Percentiles rank a stretch among this genome's conserved stretches.
Conservation (phyloP, 2,113 vertebrate species). For the Pandion haliaetus region DNA sequence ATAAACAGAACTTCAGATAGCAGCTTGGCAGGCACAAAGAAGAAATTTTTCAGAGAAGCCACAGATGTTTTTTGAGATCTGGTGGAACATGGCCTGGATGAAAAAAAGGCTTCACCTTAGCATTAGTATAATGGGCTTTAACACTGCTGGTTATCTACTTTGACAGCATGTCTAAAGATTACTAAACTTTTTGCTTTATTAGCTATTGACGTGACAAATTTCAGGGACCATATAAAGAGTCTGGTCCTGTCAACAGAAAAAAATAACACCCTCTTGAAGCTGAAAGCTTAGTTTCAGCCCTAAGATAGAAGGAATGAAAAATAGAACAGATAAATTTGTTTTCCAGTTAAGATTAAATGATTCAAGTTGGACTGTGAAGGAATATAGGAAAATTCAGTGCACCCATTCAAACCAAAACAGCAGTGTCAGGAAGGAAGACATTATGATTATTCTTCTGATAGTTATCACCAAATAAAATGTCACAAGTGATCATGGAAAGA, state of each 20-base stretch:
- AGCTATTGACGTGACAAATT: background rate
- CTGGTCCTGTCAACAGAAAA: background rate
- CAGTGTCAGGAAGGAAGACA: background rate
- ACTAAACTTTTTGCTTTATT: background rate
- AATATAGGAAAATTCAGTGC: background rate
- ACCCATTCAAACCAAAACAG: background rate
- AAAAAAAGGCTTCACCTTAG: background rate
- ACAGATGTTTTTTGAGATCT: background rate
- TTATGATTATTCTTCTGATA: background rate
- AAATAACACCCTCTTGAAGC: background rate
- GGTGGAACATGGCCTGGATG: background rate
- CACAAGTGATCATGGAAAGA: background rate
- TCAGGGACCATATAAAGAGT: background rate
- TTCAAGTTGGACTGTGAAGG: background rate
- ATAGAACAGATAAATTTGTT: background rate
- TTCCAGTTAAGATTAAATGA: background rate
- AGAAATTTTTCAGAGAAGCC: background rate
- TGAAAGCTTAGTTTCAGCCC: background rate
- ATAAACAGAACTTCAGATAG: background rate
- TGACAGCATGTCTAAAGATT: background rate
- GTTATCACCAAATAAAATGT: background rate
- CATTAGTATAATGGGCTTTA: background rate
- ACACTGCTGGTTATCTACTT: background rate
- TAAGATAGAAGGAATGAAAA: background rate
- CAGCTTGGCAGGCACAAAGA: background rate